Evolutionary conservation across 2,888 invertebrate species (phyloP).

Genomic region (Pyrocoelia pectoralis): DNA sequence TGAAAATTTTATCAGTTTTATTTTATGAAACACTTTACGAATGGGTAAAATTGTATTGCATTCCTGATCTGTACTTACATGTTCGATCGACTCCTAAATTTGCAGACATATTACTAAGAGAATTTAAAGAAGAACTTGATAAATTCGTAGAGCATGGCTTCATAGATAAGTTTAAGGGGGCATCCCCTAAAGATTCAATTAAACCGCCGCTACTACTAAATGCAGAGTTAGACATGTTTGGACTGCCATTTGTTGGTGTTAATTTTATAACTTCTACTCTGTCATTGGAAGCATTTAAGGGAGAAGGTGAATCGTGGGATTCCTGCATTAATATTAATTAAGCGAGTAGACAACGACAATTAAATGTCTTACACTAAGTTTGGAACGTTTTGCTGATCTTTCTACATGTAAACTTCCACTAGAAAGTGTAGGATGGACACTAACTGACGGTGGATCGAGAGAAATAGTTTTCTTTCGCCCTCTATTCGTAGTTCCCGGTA

Average conservation of each 20-base stretch:
- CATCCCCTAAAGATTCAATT: constrained; percentile 70
- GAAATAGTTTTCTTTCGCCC: constrained; percentile 91
- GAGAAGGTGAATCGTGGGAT: constrained; percentile 45
- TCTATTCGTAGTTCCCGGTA: constrained; percentile 83
- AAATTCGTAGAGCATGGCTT: constrained; percentile 65
- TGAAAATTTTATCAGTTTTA: neutral
- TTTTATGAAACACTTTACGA: neutral
- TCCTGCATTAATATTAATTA: constrained; percentile 43
- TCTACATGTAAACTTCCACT: constrained; percentile 62
- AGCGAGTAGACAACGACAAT: neutral
- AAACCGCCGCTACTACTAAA: constrained; percentile 47
- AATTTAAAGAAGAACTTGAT: constrained; percentile 65
- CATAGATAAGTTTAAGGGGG: constrained; percentile 83
- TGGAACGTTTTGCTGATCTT: constrained; percentile 58
- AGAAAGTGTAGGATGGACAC: constrained; percentile 63
- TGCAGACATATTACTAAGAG: constrained; percentile 66
- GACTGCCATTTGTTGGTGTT: constrained; percentile 69
- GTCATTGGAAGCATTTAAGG: constrained; percentile 63
- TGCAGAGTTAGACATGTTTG: constrained; percentile 50
- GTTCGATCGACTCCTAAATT: constrained; percentile 62
- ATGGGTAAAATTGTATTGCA: too few species aligned
- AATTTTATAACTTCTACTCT: constrained; percentile 85
- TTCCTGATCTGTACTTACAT: constrained; percentile 58
- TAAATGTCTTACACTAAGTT: constrained; percentile 53
- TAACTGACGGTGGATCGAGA: constrained; percentile 75